phyloP scores from a whole-genome alignment of 2,888 invertebrate species.

The Meiosimyza decipiens region DNA sequence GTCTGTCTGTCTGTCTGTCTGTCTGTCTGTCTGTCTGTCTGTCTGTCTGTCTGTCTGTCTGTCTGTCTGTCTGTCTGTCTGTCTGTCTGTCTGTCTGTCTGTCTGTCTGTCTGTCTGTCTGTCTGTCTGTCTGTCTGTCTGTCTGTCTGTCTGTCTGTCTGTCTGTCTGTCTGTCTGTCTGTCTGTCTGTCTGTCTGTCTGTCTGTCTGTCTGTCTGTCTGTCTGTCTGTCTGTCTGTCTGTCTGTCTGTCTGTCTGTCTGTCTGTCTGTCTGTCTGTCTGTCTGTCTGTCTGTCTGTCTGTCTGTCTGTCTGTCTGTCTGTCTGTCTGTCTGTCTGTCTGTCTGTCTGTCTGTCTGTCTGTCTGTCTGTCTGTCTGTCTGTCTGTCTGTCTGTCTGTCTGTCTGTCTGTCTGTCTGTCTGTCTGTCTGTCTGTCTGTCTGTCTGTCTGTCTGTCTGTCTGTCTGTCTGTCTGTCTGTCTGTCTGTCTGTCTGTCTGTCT shows the following conservation, averaged over 20 bases:
- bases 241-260: conserved; percentile 20
- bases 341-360: conserved; percentile 20
- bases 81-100: conserved; percentile 20
- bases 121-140: conserved; percentile 20
- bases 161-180: conserved; percentile 20
- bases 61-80: conserved; percentile 20
- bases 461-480: conserved; percentile 20
- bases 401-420: conserved; percentile 20
- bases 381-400: conserved; percentile 20
- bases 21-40: conserved; percentile 20
- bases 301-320: conserved; percentile 20
- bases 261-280: conserved; percentile 20
- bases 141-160: conserved; percentile 20
- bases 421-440: conserved; percentile 20
- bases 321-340: conserved; percentile 20
- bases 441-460: conserved; percentile 20
- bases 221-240: conserved; percentile 20
- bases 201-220: conserved; percentile 20
- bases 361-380: conserved; percentile 20
- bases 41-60: conserved; percentile 20
- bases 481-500: conserved; percentile 20
- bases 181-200: conserved; percentile 20
- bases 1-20: conserved; percentile 20
- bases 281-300: conserved; percentile 20
- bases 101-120: conserved; percentile 20